Percentiles rank a stretch among this genome's conserved stretches.
These are phyloP conservation scores for Parus major DNA, from an alignment of 2,113 vertebrate genomes.

Conservation along the genomic window DNA sequence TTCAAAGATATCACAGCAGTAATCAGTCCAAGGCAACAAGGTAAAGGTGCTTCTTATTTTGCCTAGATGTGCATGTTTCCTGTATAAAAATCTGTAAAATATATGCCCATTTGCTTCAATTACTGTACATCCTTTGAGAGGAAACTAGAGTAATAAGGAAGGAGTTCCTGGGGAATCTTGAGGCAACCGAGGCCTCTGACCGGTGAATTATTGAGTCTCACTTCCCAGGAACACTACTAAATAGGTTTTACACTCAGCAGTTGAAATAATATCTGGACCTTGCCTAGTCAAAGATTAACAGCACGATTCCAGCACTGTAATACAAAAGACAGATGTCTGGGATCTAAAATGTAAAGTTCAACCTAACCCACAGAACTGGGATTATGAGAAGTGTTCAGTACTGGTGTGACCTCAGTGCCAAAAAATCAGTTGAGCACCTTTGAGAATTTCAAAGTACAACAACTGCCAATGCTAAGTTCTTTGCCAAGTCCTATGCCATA, in stretches of 20 bases:
- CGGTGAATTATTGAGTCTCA: background rate
- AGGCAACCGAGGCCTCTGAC: background rate
- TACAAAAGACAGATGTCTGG: background rate
- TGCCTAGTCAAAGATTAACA: background rate
- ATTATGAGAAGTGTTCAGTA: accelerated
- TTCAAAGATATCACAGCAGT: background rate
- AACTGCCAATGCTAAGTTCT: background rate
- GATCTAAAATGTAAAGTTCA: background rate
- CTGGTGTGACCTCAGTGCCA: background rate
- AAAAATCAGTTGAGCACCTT: background rate
- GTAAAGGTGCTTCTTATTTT: background rate
- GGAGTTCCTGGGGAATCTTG: background rate
- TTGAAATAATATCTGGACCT: background rate
- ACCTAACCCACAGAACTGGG: background rate
- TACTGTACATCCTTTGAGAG: background rate
- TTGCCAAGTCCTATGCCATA: background rate
- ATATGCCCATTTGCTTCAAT: background rate
- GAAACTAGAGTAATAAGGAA: background rate
- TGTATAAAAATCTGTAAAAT: background rate
- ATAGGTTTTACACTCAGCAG: background rate
- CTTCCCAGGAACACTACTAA: background rate
- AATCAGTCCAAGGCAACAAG: background rate
- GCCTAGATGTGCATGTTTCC: background rate
- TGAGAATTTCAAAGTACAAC: background rate
- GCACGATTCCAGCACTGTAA: background rate